Percentiles rank a stretch among this genome's conserved stretches.
These are phyloP conservation scores for Nephrotoma guestfalica DNA, from an alignment of 2,888 invertebrate genomes.

Conservation along the genomic window DNA sequence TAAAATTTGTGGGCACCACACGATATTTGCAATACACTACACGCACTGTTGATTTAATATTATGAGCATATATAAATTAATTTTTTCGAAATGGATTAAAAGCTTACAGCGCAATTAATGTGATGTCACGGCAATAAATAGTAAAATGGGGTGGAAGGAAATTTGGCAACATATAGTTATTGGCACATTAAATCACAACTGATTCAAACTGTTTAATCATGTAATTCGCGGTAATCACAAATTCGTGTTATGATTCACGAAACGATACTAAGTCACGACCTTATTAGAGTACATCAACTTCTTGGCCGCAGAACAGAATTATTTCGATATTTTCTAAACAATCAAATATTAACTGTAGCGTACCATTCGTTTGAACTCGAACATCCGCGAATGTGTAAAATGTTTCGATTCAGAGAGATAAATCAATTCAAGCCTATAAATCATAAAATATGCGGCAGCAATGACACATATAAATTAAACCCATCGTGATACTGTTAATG, in stretches of 20 bases:
- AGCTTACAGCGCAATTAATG: neutral
- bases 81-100: neutral
- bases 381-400: neutral
- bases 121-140: too few species aligned
- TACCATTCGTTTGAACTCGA: neutral
- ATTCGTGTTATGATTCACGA: neutral
- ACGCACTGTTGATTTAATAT: neutral
- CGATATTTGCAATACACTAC: neutral
- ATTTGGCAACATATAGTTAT: neutral
- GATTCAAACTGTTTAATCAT: neutral
- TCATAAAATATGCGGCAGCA: neutral
- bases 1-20: neutral
- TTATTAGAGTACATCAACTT: neutral
- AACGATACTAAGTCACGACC: neutral
- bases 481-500: neutral
- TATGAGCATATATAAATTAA: neutral
- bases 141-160: neutral
- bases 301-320: neutral
- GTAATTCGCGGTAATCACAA: neutral
- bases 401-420: neutral
- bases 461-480: neutral
- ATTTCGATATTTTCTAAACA: neutral
- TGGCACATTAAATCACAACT: neutral
- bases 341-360: neutral
- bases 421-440: neutral